Evolutionary conservation across 2,888 invertebrate species (phyloP).

Genomic region (Willowsia nigromaculata): DNA sequence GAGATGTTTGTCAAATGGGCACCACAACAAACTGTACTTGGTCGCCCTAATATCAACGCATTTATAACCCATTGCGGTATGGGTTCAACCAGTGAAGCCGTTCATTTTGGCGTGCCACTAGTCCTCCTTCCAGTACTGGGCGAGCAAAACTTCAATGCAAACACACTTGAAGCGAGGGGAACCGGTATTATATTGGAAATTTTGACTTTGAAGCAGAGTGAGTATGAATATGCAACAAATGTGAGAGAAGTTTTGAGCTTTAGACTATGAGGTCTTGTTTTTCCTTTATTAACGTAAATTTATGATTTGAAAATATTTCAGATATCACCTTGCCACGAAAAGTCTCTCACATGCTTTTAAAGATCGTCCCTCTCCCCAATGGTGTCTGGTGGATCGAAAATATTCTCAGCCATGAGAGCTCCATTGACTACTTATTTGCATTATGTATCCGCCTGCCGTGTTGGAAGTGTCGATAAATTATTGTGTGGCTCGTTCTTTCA

Average conservation of each 20-base stretch:
- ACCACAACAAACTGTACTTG: slow-evolving; percentile 56
- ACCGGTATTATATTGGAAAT: not conserved
- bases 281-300: not conserved
- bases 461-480: slow-evolving; percentile 32
- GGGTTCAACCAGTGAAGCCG: not conserved
- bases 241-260: not conserved
- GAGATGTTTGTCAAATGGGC: slow-evolving; percentile 37
- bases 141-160: not conserved
- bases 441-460: slow-evolving; percentile 12
- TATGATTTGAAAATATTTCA: not conserved
- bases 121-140: not conserved
- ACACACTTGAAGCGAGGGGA: not conserved
- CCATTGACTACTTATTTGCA: not conserved
- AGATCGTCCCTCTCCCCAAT: slow-evolving; percentile 56
- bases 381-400: slow-evolving; percentile 50
- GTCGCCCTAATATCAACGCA: slow-evolving; percentile 24
- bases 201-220: not conserved
- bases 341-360: slow-evolving; percentile 34
- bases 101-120: slow-evolving; percentile 18
- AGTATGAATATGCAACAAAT: slow-evolving; percentile 34
- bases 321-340: slow-evolving; percentile 36
- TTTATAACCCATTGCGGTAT: slow-evolving; percentile 27
- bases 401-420: slow-evolving; percentile 21
- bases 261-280: not conserved
- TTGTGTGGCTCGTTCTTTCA: not conserved